A percentile compares a stretch with the other conserved stretches of the same genome.
These are phyloP conservation scores for Pluvianellus socialis DNA, from an alignment of 2,113 vertebrate species.

Conservation along the genomic window DNA sequence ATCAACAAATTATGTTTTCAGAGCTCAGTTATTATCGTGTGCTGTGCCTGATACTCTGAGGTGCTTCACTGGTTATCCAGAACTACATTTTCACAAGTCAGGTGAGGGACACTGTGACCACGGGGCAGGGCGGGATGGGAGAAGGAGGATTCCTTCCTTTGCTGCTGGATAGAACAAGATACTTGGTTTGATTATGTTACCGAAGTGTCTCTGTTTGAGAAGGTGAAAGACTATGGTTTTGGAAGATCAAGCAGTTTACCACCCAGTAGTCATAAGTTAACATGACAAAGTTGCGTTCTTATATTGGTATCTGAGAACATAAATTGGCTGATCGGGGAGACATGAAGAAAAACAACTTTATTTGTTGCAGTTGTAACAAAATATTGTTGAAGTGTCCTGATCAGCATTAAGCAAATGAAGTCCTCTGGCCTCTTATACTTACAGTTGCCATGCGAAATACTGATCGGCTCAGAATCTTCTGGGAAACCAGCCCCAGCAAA, in stretches of 20 bases:
- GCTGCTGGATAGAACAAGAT: background rate
- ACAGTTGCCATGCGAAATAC: constrained; percentile 99
- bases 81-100: background rate
- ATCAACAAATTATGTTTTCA: background rate
- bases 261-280: background rate
- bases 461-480: constrained; percentile 98
- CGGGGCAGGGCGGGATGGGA: accelerated
- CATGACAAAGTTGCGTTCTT: accelerated
- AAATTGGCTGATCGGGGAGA: background rate
- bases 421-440: constrained; percentile 73
- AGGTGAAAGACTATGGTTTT: background rate
- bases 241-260: background rate
- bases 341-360: background rate
- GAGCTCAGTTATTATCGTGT: background rate
- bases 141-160: background rate
- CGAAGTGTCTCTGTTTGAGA: background rate
- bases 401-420: background rate
- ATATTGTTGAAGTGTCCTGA: background rate
- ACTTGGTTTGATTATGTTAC: background rate
- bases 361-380: background rate
- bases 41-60: background rate
- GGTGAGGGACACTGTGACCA: background rate
- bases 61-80: background rate
- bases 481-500: constrained; percentile 95
- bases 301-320: background rate